Percentiles rank a stretch among this genome's conserved stretches.
These are phyloP conservation scores for Drosophila dives DNA, from an alignment of 2,888 invertebrate genomes.

Conservation along the genomic window DNA sequence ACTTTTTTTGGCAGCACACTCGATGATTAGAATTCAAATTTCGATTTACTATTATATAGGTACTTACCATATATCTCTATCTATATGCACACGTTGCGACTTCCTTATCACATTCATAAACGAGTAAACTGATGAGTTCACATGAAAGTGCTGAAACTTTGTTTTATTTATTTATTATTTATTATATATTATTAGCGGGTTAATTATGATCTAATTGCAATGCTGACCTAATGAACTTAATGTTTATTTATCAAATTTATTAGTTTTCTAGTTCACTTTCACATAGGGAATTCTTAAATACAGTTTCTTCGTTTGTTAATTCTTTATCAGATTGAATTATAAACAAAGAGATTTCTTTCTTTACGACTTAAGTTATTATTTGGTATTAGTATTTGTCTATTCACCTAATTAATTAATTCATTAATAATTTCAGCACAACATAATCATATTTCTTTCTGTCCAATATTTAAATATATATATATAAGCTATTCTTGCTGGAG, in stretches of 20 bases:
- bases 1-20: constrained; percentile 31
- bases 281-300: neutral
- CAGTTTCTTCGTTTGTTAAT: neutral
- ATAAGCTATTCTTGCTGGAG: neutral
- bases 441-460: neutral
- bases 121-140: neutral
- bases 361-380: neutral
- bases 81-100: neutral
- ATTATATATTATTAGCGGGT: neutral
- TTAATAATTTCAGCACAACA: neutral
- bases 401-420: neutral
- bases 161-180: no score
- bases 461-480: neutral
- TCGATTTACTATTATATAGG: neutral
- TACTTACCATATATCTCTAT: neutral
- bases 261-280: neutral
- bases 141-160: constrained; percentile 2
- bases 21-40: constrained; percentile 56
- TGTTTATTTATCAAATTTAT: neutral
- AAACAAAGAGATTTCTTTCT: neutral
- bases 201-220: neutral
- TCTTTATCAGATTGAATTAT: neutral
- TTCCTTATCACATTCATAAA: constrained; percentile 35
- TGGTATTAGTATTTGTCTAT: neutral
- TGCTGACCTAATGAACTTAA: neutral